Percentiles rank a stretch among this genome's conserved stretches.
Conservation (phyloP, 2,888 invertebrate genomes). For the Patella ulyssiponensis region DNA sequence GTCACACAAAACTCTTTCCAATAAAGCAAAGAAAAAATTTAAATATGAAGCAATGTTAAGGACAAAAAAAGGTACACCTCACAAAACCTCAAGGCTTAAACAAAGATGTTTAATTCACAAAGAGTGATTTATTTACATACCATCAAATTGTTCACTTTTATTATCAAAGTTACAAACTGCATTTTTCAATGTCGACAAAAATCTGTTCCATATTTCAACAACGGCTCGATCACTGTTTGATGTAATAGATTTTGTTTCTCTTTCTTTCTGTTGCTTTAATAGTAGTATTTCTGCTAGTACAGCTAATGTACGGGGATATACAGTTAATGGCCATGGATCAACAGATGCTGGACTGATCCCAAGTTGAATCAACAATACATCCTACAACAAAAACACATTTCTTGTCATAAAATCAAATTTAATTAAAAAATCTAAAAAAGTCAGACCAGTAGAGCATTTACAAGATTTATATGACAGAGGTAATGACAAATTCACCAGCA, state of each 20-base stretch:
- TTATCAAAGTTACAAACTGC: constrained; percentile 79
- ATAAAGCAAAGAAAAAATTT: background rate
- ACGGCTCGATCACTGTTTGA: constrained; percentile 88
- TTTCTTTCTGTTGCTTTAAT: constrained; percentile 73
- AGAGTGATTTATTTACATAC: constrained; percentile 75
- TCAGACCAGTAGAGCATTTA: no score
- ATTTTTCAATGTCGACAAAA: constrained; percentile 90
- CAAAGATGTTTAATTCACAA: constrained; percentile 66
- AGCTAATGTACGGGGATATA: constrained; percentile 83
- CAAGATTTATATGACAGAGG: no score
- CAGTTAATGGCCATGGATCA: constrained; percentile 82
- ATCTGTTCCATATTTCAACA: constrained; percentile 91
- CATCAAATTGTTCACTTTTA: constrained; percentile 61
- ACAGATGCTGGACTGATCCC: constrained; percentile 82
- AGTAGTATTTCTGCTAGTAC: constrained; percentile 88
- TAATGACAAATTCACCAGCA: no score
- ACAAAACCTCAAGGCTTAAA: no score
- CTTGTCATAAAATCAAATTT: no score
- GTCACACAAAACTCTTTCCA: background rate
- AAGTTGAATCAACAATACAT: constrained; percentile 81
- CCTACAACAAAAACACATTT: constrained; percentile 70
- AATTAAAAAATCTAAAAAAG: no score
- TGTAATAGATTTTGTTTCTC: constrained; percentile 78
- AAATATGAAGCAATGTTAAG: background rate
- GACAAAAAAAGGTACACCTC: background rate